phyloP scores from a whole-genome alignment of 1,140 invertebrate genomes.

The Euura saliciscinereae region DNA sequence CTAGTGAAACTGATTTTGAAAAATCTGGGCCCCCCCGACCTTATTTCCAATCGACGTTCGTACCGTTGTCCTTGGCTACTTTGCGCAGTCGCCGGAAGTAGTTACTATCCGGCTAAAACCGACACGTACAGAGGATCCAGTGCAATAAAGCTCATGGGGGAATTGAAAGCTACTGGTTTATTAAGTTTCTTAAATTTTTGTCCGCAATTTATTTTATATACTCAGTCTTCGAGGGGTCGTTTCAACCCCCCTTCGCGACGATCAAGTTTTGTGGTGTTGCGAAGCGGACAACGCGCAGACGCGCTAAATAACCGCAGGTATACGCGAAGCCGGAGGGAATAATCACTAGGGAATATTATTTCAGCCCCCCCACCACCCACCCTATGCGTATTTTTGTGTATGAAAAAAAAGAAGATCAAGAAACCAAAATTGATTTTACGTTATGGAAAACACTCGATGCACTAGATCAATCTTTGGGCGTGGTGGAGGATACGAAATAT shows the following conservation, averaged over 20 bases:
- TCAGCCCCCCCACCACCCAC: too few species aligned
- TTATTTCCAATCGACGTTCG: conserved; percentile 51
- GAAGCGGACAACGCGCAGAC: background rate
- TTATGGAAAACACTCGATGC: too few species aligned
- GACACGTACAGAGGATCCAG: background rate
- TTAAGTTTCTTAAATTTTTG: background rate
- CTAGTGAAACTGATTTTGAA: too few species aligned
- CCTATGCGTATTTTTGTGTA: too few species aligned
- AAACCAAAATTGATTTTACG: background rate
- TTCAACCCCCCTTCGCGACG: background rate
- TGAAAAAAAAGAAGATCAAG: background rate
- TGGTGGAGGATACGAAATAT: too few species aligned
- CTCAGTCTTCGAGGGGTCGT: background rate
- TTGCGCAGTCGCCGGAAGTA: conserved; percentile 10
- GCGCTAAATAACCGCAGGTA: background rate
- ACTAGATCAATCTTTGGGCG: too few species aligned
- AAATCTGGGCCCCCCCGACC: too few species aligned
- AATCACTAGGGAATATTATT: too few species aligned
- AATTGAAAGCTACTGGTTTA: too few species aligned
- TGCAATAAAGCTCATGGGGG: too few species aligned
- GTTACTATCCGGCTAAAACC: background rate
- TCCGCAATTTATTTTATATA: background rate
- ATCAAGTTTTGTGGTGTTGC: background rate
- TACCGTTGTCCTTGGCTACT: conserved; percentile 42
- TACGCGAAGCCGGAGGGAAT: too few species aligned